These are phyloP conservation scores for Crotalus tigris DNA, from an alignment of 2,113 vertebrate species.

Conservation along the genomic window DNA sequence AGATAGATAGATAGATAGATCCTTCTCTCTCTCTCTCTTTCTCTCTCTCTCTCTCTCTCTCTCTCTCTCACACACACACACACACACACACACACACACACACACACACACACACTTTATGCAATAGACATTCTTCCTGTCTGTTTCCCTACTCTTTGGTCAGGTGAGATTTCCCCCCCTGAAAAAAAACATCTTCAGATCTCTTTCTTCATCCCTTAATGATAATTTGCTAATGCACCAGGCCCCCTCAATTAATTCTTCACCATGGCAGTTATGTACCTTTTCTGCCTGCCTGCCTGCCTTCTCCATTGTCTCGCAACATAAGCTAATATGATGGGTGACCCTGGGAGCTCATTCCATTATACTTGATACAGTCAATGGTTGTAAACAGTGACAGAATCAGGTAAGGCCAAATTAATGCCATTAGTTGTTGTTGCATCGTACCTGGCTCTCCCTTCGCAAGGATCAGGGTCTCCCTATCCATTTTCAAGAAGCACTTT, in stretches of 20 bases:
- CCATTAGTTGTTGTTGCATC: slow-evolving; percentile 50
- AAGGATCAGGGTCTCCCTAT: slow-evolving; percentile 40
- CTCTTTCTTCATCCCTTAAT: not conserved
- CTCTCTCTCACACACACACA: too few species aligned
- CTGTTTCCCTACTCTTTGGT: not conserved
- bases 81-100: too few species aligned
- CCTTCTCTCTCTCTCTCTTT: too few species aligned
- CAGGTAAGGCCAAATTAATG: slow-evolving; percentile 55
- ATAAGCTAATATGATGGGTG: slow-evolving; percentile 55
- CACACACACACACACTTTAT: too few species aligned
- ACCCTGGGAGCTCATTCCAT: slow-evolving; percentile 55
- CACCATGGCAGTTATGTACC: not conserved
- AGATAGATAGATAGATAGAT: too few species aligned
- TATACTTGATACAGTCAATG: slow-evolving; percentile 58
- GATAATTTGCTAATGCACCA: not conserved
- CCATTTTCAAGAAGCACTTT: slow-evolving; percentile 58
- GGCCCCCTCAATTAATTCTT: not conserved
- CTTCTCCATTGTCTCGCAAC: slow-evolving; percentile 11
- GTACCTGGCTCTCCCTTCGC: slow-evolving; percentile 28
- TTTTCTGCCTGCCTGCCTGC: not conserved
- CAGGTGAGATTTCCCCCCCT: not conserved
- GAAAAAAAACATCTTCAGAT: not conserved
- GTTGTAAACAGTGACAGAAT: slow-evolving; percentile 59
- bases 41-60: too few species aligned
- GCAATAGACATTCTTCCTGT: not conserved